phyloP scores from a whole-genome alignment of 2,113 vertebrate genomes.

The Pelvicachromis taeniatus region DNA sequence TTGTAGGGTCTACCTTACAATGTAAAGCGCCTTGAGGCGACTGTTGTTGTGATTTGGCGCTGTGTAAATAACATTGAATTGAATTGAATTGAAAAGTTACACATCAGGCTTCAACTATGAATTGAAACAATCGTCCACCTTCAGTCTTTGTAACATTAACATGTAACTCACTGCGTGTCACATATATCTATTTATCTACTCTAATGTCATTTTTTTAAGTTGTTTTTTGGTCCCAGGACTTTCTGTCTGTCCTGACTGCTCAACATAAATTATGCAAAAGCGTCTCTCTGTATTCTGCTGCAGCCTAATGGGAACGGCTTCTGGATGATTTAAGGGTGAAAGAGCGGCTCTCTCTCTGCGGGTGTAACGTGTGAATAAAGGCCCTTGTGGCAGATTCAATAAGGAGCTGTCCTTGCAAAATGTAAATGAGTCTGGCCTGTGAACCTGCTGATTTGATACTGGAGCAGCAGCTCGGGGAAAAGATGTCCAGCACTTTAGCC shows the following conservation, averaged over 20 bases:
- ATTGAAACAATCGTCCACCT: neutral
- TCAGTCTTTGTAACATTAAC: neutral
- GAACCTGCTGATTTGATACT: neutral
- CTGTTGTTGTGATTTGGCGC: no score
- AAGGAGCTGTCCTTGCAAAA: slow-evolving; percentile 23
- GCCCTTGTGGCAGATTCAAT: neutral
- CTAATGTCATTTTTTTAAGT: neutral
- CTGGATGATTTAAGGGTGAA: neutral
- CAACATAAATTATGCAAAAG: neutral
- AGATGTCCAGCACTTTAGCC: neutral
- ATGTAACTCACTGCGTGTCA: rapidly evolving
- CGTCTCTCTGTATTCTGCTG: neutral
- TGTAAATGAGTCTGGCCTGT: slow-evolving; percentile 19
- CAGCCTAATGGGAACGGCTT: neutral
- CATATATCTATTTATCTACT: neutral
- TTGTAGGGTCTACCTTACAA: no score
- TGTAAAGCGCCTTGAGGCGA: no score
- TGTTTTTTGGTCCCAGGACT: neutral
- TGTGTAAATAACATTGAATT: no score
- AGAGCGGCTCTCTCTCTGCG: neutral
- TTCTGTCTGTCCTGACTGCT: neutral
- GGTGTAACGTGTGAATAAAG: neutral
- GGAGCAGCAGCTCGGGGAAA: neutral
- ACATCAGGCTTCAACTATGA: neutral
- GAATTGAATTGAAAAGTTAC: no score